phyloP scores from a whole-genome alignment of 2,888 invertebrate genomes.

The Tholera decimalis region DNA sequence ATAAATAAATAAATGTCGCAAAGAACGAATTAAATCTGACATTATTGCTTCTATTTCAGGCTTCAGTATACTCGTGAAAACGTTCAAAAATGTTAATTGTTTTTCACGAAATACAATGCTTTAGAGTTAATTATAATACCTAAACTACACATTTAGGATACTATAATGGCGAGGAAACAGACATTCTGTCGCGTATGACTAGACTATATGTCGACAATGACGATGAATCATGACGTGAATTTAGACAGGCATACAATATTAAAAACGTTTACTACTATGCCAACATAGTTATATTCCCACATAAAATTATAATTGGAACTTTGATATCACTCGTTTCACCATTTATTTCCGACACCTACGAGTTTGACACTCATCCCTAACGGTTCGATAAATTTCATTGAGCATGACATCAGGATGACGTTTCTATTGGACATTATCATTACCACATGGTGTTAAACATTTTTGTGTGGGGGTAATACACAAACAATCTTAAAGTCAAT shows the following conservation, averaged over 20 bases:
- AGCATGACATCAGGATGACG: conserved; percentile 59
- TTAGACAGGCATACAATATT: conserved; percentile 47
- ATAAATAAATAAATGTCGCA: too few relatives aligned
- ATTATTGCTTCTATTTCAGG: too few relatives aligned
- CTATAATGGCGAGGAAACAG: conserved; percentile 21
- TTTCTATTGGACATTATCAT: conserved; percentile 54
- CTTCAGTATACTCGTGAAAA: not conserved
- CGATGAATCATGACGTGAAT: conserved; percentile 47
- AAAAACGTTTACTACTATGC: conserved; percentile 38
- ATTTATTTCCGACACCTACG: conserved; percentile 55
- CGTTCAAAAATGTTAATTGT: not conserved
- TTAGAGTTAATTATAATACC: conserved; percentile 1
- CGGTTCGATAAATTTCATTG: conserved; percentile 48
- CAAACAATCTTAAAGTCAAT: conserved; percentile 37
- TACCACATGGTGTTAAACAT: conserved; percentile 39
- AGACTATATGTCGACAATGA: conserved; percentile 51
- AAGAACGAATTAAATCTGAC: not conserved
- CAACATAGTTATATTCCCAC: conserved; percentile 33
- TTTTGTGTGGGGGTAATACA: conserved; percentile 39
- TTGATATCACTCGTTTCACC: conserved; percentile 36
- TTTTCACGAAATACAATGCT: not conserved
- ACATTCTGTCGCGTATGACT: conserved; percentile 37
- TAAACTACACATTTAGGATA: not conserved
- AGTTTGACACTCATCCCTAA: conserved; percentile 53
- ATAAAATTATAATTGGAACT: conserved; percentile 43